Evolutionary conservation across 2,888 invertebrate species (phyloP).

Genomic region (Orthosia incerta): DNA sequence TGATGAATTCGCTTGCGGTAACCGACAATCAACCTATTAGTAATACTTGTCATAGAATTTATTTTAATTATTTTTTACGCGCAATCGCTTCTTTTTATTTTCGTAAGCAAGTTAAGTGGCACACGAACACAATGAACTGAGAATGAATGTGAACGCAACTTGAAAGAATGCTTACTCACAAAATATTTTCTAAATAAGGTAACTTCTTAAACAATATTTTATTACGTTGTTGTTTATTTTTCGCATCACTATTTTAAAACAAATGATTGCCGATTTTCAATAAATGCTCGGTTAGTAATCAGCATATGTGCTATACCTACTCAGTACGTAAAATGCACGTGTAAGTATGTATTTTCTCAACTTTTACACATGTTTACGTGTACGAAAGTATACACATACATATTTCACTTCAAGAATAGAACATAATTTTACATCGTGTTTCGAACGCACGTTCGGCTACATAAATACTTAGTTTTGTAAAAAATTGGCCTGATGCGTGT

Average conservation of each 20-base stretch:
- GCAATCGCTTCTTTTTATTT: slow-evolving; percentile 34
- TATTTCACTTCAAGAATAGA: slow-evolving; percentile 23
- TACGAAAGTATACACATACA: slow-evolving; percentile 1
- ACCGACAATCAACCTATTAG: slow-evolving; percentile 37
- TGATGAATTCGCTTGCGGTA: slow-evolving; percentile 47
- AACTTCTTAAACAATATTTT: neutral
- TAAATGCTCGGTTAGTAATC: neutral
- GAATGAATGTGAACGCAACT: slow-evolving; percentile 27
- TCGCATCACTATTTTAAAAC: neutral
- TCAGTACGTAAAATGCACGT: neutral
- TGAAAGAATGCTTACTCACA: slow-evolving; percentile 1
- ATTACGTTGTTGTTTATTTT: neutral
- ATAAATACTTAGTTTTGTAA: slow-evolving; percentile 42
- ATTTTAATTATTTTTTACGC: slow-evolving; percentile 36
- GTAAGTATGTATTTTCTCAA: slow-evolving; percentile 4
- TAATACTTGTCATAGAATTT: slow-evolving; percentile 32
- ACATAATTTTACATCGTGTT: slow-evolving; percentile 36
- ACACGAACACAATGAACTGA: slow-evolving; percentile 24
- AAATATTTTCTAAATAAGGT: slow-evolving; percentile 4
- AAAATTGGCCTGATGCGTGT: slow-evolving; percentile 53
- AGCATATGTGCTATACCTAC: neutral
- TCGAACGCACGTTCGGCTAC: slow-evolving; percentile 38
- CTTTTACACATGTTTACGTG: slow-evolving; percentile 20
- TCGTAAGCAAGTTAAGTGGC: slow-evolving; percentile 27
- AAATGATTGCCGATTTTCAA: neutral